These are phyloP conservation scores for Apodemia zela DNA, from an alignment of 2,888 invertebrate genomes.

Conservation along the genomic window DNA sequence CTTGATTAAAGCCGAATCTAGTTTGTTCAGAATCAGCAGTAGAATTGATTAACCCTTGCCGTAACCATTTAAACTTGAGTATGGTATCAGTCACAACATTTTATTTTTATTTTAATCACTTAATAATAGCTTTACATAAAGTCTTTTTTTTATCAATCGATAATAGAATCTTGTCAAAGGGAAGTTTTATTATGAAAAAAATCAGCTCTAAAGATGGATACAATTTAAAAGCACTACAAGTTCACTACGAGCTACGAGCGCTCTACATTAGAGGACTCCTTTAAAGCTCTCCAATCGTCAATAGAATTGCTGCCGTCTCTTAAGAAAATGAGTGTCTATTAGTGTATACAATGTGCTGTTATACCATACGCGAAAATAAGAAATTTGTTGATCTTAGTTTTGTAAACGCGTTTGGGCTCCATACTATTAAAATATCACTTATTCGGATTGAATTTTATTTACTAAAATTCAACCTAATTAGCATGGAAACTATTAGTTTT, in stretches of 20 bases:
- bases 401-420: not conserved
- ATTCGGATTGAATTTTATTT: no score
- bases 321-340: constrained; percentile 5
- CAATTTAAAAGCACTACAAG: not conserved
- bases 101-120: no score
- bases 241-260: constrained; percentile 15
- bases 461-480: no score
- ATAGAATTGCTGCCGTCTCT: constrained; percentile 18
- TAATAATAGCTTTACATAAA: no score
- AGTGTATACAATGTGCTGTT: not conserved
- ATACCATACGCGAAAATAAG: not conserved
- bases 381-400: not conserved
- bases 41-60: no score
- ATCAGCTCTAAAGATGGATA: not conserved
- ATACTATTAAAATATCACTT: not conserved
- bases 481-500: no score
- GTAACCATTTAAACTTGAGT: no score
- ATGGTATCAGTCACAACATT: no score
- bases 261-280: constrained; percentile 21
- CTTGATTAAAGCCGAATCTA: no score
- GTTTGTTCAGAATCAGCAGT: no score
- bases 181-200: not conserved
- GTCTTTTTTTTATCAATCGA: no score
- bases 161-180: not conserved
- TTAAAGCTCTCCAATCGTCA: constrained; percentile 10